Base-by-base conservation (phyloP, 1,140 invertebrate genomes). In the Achroia grisella region DNA sequence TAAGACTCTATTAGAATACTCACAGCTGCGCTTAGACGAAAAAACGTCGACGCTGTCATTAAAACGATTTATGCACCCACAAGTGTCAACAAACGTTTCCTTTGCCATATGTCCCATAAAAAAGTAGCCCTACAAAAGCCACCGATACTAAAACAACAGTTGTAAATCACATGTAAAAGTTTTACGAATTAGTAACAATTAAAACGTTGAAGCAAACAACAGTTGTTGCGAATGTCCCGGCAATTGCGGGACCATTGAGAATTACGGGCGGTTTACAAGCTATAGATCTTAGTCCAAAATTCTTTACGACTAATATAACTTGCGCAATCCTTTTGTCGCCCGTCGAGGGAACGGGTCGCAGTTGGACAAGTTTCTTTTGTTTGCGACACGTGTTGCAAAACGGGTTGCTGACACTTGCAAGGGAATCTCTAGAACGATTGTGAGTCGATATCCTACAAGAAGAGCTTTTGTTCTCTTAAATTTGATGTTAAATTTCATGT, bases 141-240 rank as follows among this genome's bases (percentile, higher is more conserved):
- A 50, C 47, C 58, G 56, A 70, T 73, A 55, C 55, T 64, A 60
- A 62, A 67, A 70, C 65, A 77, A 73, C 67, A 71, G 52, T 64
- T 62, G 67, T 82, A 82, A 84, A 84, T 82, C 74, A 77, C 52
- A 49, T 39, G 47, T 49, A 67, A 73, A 82, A 84, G 69, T 80
- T 82, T 80, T 70, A 76, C 76, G 70, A 80, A 82, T 84, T 82
- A 82, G 67, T 63, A 78, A 85, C 81, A 85, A 82, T 85, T 85
- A 85, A 82, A 85, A 79, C 71, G 72, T 73, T 58, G 70, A 67
- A 71, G 65, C 75, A 81, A 82, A 83, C 78, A 85, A 77, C 79
- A 85, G 77, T 83, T 85, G 81, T 80, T 80, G 68, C 69, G 52
- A 83, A 83, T 83, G 77, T 80, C 72, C 57, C 70, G 62, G 66